Percentiles rank a stretch among this genome's conserved stretches.
Conservation (phyloP, 2,113 vertebrate species). For the Todiramphus chloris region DNA sequence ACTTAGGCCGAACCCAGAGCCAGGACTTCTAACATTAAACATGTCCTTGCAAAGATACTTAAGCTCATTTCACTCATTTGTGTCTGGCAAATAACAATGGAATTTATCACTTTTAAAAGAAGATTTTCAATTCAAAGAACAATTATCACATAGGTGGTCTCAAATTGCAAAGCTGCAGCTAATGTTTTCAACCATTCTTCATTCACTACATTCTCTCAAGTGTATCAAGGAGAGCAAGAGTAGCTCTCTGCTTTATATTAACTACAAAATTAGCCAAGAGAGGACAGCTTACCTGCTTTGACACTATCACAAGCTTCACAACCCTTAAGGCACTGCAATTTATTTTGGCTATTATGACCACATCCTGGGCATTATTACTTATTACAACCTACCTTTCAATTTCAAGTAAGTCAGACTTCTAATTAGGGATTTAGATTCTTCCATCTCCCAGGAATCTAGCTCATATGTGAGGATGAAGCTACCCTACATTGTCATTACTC, state of each 20-base stretch:
- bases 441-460: neutral
- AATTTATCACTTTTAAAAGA: neutral
- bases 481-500: neutral
- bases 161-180: neutral
- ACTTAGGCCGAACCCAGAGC: neutral
- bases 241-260: neutral
- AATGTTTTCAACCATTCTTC: neutral
- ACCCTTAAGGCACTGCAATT: neutral
- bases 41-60: neutral
- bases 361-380: neutral
- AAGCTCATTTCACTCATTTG: neutral
- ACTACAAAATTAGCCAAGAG: neutral
- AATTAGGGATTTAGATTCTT: neutral
- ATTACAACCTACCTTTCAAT: neutral
- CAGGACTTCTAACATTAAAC: neutral
- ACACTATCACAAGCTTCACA: neutral
- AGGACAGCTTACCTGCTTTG: neutral
- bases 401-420: neutral
- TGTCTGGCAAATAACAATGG: neutral
- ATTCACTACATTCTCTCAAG: neutral
- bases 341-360: neutral
- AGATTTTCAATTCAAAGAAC: neutral
- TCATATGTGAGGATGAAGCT: rapidly evolving
- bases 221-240: neutral
- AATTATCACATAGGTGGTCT: neutral